Evolutionary conservation across 2,888 invertebrate genomes (phyloP).

Genomic region (Aplocera efformata): DNA sequence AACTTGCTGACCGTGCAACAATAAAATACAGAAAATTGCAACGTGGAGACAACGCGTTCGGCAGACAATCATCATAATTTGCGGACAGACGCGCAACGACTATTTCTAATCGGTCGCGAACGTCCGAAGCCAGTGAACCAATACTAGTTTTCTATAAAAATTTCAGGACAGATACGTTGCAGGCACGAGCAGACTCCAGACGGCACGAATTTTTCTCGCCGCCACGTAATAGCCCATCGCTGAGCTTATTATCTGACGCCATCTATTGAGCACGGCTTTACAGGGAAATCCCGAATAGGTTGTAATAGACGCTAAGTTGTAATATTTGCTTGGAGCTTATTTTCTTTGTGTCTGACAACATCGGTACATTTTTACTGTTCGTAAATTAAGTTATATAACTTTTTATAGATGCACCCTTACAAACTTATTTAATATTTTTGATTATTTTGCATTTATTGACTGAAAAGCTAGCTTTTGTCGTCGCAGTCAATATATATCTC

Average conservation of each 20-base stretch:
- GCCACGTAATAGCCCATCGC: constrained; percentile 72
- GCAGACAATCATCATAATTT: constrained; percentile 62
- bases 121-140: constrained; percentile 51
- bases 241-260: constrained; percentile 76
- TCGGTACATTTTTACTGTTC: constrained; percentile 19
- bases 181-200: constrained; percentile 40
- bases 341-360: constrained; percentile 48
- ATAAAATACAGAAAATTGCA: constrained; percentile 18
- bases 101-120: constrained; percentile 67
- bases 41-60: constrained; percentile 16
- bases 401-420: no score
- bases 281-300: constrained; percentile 74
- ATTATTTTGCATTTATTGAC: no score
- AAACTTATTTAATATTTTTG: no score
- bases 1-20: constrained; percentile 5
- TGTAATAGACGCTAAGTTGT: constrained; percentile 63
- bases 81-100: constrained; percentile 46
- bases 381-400: background rate
- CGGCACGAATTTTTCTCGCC: constrained; percentile 68
- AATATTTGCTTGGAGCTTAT: constrained; percentile 54
- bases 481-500: no score
- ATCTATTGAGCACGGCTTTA: constrained; percentile 78
- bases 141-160: constrained; percentile 57
- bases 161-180: constrained; percentile 56
- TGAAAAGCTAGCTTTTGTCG: no score